Evolutionary conservation across 2,797 vertebrate species (phyloP).

Genomic region (Schizothorax lantsangensis): DNA sequence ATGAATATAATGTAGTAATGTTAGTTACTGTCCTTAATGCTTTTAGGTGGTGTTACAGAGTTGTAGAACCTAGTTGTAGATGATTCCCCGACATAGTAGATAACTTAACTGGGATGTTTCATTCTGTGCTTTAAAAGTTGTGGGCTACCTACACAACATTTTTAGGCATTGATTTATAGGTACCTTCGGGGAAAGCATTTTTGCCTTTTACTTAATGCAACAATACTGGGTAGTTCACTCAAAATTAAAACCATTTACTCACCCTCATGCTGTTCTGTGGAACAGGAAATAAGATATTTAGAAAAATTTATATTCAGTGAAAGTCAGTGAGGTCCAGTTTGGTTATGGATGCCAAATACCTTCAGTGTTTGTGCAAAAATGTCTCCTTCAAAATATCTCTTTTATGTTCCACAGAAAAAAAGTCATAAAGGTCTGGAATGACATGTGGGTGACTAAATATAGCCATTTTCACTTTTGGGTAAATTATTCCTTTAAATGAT

Average conservation of each 20-base stretch:
- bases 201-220: neutral
- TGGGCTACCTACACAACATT: neutral
- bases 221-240: neutral
- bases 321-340: neutral
- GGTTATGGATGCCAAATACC: neutral
- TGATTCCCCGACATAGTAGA: neutral
- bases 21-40: neutral
- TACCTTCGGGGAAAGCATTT: neutral
- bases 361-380: neutral
- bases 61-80: neutral
- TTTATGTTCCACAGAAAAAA: neutral
- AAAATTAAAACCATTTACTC: neutral
- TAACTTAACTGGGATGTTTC: neutral
- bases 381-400: neutral
- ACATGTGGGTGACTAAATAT: neutral
- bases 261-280: neutral
- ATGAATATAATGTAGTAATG: neutral
- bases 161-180: neutral
- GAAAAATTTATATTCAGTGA: neutral
- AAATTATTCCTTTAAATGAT: neutral
- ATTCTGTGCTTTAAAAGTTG: neutral
- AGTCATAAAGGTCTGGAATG: neutral
- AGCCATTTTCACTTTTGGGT: neutral
- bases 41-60: neutral
- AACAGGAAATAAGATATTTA: neutral